phyloP scores from a whole-genome alignment of 2,797 vertebrate species.

The Manis javanica region DNA sequence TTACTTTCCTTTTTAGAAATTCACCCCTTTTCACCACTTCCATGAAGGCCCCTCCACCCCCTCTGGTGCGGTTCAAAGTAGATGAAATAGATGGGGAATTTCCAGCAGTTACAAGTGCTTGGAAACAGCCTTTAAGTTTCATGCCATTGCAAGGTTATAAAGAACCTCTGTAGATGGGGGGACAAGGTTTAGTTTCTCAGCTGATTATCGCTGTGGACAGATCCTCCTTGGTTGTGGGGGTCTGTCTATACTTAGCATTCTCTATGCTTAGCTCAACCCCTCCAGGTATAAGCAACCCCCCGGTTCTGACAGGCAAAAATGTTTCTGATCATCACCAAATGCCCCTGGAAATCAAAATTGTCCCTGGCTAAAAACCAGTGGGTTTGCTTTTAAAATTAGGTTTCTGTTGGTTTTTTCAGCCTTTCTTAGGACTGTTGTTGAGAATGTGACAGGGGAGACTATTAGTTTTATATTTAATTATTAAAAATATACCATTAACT shows the following conservation, averaged over 20 bases:
- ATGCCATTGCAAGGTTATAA: background rate
- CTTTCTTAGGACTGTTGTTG: background rate
- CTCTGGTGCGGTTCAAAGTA: too few species aligned
- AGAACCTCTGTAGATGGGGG: background rate
- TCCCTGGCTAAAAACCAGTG: background rate
- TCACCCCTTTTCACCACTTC: background rate
- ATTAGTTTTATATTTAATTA: background rate
- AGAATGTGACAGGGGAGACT: background rate
- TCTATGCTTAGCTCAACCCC: background rate
- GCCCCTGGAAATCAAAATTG: background rate
- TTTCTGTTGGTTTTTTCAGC: background rate
- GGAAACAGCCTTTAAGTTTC: background rate
- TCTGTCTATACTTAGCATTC: background rate
- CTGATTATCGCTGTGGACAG: background rate
- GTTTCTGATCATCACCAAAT: background rate
- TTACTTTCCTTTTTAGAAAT: background rate
- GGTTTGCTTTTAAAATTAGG: background rate
- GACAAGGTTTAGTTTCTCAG: too few species aligned
- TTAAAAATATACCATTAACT: background rate
- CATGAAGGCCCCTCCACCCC: too few species aligned
- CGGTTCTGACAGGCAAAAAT: background rate
- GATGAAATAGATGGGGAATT: background rate
- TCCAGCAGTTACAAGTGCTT: background rate
- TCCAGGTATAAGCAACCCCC: fast-evolving
- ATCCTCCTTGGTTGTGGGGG: fast-evolving